Base-by-base conservation (phyloP, 2,797 vertebrate species). In the Pempheris klunzingeri region DNA sequence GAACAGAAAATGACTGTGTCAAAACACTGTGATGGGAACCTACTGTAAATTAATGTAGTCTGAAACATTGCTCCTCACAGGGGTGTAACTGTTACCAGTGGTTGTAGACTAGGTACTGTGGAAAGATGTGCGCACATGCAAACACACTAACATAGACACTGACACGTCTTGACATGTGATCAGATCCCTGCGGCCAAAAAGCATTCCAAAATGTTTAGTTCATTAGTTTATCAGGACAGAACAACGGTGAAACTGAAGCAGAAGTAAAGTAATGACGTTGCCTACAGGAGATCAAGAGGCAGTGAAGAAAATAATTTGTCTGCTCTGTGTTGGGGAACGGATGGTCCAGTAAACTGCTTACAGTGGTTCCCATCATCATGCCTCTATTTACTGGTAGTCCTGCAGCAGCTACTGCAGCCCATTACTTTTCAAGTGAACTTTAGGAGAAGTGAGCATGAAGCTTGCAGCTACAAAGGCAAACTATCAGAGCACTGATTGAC, bases 161-260 rank as follows among this genome's bases (percentile, higher is more conserved):
- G 44, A 77, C 32, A 77, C 28, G 38, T 60, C 34, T 76, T 75
- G 81, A 83, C 75, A 77, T 74, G 41, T 81, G 30, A 76, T 72
- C 57, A 36, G 59, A 74, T 66, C 64, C 70, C 68, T 73, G 57
- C 61, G 81, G 84, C 50, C 34, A 84, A 69, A 65, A 53, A 63
- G 12, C 12, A 71, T 14, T 13, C 24, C 43, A 72, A 54, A 53
- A 53, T 41, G 62, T 64, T 46, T 20, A 60, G 24, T 60, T 66
- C 44, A 54, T 53, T 55, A 59, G 32, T 77, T 83, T 74, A 69
- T 77, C 61, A 70, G 34, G 53, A 71, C 34, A 75, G 14, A 71
- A 58, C 68, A 46, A 64, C 36, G 36, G 60, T 4, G 11, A 75
- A 61, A 80, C 15, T 3, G 34, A 84, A 28, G 65, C 36, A 64